These are phyloP conservation scores for Barnardius zonarius DNA, from an alignment of 2,113 vertebrate species.

Conservation along the genomic window DNA sequence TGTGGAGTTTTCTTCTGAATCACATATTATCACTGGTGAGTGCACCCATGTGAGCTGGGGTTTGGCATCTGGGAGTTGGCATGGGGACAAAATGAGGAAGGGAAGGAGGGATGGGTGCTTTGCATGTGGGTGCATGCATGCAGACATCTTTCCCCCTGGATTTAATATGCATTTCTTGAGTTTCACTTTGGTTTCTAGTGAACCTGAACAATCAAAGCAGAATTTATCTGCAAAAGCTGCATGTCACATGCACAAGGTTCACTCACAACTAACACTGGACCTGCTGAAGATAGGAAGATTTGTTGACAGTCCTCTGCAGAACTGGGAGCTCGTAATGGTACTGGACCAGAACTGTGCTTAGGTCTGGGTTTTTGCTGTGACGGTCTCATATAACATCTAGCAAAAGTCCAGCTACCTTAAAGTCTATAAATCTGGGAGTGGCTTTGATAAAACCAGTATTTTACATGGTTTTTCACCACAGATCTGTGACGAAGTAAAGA, in stretches of 20 bases:
- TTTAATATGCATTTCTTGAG: not conserved
- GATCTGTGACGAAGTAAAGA: not conserved
- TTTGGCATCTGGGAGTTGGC: not conserved
- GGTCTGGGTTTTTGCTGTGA: not conserved
- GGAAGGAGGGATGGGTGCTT: not conserved
- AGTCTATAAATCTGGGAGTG: not conserved
- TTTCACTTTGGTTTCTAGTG: not conserved
- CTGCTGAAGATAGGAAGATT: not conserved
- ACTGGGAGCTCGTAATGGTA: not conserved
- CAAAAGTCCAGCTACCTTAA: not conserved
- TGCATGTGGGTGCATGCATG: not conserved
- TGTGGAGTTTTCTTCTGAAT: not conserved
- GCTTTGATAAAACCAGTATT: not conserved
- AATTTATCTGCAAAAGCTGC: not conserved
- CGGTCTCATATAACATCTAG: not conserved
- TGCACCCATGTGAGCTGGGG: fast-evolving
- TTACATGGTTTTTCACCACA: not conserved
- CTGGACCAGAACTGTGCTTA: not conserved
- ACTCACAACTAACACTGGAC: not conserved
- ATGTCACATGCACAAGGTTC: not conserved
- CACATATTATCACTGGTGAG: fast-evolving
- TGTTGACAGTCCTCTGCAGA: not conserved
- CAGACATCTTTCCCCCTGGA: not conserved
- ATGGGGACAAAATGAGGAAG: fast-evolving
- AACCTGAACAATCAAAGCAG: not conserved